Conservation (phyloP, 2,888 invertebrate genomes). For the Acleris sparsana region DNA sequence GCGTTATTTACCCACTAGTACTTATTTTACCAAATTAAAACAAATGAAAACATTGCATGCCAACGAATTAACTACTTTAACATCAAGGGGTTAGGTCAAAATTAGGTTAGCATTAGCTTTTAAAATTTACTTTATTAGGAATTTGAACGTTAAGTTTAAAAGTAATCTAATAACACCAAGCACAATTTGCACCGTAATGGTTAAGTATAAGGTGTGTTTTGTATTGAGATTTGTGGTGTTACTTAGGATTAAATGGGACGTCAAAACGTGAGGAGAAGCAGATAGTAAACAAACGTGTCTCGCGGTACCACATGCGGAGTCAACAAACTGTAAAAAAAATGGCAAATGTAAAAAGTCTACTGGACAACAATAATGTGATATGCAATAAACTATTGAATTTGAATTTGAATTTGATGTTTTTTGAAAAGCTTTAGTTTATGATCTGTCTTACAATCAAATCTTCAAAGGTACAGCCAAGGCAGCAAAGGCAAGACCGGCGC, state of each 20-base stretch:
- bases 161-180: neutral
- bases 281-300: conserved; percentile 65
- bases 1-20: conserved; percentile 78
- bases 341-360: neutral
- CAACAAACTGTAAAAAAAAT: conserved; percentile 25
- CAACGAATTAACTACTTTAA: conserved; percentile 32
- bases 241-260: conserved; percentile 46
- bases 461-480: too few species aligned
- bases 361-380: too few species aligned
- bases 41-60: conserved; percentile 41
- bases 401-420: too few species aligned
- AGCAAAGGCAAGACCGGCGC: too few species aligned
- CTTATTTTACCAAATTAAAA: conserved; percentile 59
- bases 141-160: conserved; percentile 7
- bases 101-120: conserved; percentile 31
- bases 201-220: neutral
- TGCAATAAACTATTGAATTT: too few species aligned
- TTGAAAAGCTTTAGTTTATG: too few species aligned
- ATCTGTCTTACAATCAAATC: too few species aligned
- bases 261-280: conserved; percentile 78
- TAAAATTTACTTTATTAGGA: conserved; percentile 12
- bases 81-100: neutral
- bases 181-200: neutral
- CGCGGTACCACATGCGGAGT: conserved; percentile 40
- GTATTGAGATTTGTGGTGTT: neutral